Percentiles rank a stretch among this genome's conserved stretches.
phyloP scores from a whole-genome alignment of 2,113 vertebrate species.

The Malurus alboscapulatus region DNA sequence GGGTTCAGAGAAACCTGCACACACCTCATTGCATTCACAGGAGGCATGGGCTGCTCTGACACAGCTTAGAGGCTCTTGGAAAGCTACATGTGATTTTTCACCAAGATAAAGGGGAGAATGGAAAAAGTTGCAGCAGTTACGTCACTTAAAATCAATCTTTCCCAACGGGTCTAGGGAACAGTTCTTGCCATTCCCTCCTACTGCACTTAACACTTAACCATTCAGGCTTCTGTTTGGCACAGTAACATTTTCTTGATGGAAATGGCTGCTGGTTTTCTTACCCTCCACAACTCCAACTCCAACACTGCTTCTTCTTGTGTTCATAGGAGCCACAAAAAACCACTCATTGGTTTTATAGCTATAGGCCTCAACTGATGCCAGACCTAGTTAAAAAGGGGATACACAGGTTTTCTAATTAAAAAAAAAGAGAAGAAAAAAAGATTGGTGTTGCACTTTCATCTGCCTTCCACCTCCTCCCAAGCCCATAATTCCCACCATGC shows the following conservation, averaged over 20 bases:
- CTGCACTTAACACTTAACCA: not conserved
- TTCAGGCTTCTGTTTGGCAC: not conserved
- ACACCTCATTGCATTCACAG: not conserved
- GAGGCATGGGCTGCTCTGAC: not conserved
- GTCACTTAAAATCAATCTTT: not conserved
- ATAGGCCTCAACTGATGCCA: slow-evolving; percentile 92
- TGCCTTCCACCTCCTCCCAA: slow-evolving; percentile 52
- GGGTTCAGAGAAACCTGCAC: not conserved
- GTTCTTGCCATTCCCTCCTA: not conserved
- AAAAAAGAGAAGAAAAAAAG: slow-evolving; percentile 71
- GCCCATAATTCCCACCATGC: not conserved
- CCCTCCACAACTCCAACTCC: slow-evolving; percentile 94
- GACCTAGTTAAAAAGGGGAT: slow-evolving; percentile 79
- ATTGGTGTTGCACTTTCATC: slow-evolving; percentile 63
- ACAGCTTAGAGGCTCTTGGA: not conserved
- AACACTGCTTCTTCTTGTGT: slow-evolving; percentile 95
- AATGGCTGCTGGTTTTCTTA: slow-evolving; percentile 67
- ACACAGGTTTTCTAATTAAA: slow-evolving; percentile 64
- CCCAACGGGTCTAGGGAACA: not conserved
- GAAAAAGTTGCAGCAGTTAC: not conserved
- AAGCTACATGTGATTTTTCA: not conserved
- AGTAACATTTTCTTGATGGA: not conserved
- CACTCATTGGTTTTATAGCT: slow-evolving; percentile 92
- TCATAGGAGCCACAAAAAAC: slow-evolving; percentile 93
- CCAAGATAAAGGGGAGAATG: not conserved